Evolutionary conservation across 2,113 vertebrate species (phyloP), one percentile per base, ranked within the genome.

Genomic region (Stercorarius parasiticus): DNA sequence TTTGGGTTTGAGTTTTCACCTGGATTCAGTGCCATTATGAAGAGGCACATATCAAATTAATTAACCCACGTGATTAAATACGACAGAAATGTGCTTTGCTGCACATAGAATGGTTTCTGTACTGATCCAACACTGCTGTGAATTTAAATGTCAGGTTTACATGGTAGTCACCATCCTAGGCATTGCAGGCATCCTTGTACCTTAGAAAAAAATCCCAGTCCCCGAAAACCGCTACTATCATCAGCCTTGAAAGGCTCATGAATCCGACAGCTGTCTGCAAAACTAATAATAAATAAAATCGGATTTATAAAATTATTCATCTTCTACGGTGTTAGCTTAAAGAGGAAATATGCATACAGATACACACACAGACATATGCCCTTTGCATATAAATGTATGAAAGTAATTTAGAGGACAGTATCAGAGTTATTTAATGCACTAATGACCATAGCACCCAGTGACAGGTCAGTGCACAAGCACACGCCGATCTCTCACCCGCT

Each of bases 401-500:
- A 79, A 26, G 43, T 16, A 79, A 22, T 19, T 27, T 61, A 20
- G 59, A 65, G 76, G 49, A 73, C 43, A 64, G 42, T 5, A 23
- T 30, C 72, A 47, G 26, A 32, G 61, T 21, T 65, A 30, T 34
- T 71, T 81, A 49, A 42, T 32, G 45, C 20, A 58, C 36, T 52
- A 53, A 81, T 13, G 32, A 7, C 74, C 47, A 40, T 9, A 13
- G 6, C 22, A 8, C 34, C 34, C 53, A 7, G 79, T 11, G 42
- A 43, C 22, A 29, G 36, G 30, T 23, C 20, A 14, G 52, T 10
- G 23, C n/a, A 2, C 2, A 10, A 32, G 52, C 52, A 34, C 52
- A 7, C 1, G 10, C 38, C 1, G 1, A 4, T 25, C 5, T 1
- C 27, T 27, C 26, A 4, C 12, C 22, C n/a, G n/a, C n/a, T n/a